These are phyloP conservation scores for Siderastrea radians DNA, from an alignment of 92 coral and sea anemone species.

Conservation along the genomic window DNA sequence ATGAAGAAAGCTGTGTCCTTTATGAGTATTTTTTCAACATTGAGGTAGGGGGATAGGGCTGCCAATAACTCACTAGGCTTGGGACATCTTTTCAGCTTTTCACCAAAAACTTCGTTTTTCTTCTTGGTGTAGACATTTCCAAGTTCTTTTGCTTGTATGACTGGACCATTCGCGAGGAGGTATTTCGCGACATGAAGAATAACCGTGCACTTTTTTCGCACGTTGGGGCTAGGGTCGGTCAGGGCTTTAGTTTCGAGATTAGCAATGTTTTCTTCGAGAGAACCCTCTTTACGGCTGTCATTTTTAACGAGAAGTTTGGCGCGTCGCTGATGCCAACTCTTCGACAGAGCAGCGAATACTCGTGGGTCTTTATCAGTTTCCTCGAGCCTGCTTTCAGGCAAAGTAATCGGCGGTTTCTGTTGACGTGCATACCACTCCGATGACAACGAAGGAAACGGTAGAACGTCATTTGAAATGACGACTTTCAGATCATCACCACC, in stretches of 20 bases:
- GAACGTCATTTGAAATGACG: too few relatives aligned
- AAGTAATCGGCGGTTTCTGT: too few relatives aligned
- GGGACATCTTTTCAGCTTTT: background rate
- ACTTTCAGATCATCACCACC: background rate
- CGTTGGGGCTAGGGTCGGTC: background rate
- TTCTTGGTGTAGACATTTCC: background rate
- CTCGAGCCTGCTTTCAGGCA: too few relatives aligned
- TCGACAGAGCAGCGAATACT: background rate
- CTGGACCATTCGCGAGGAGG: background rate
- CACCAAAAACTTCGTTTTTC: background rate
- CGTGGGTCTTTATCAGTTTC: too few relatives aligned
- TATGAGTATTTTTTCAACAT: conserved; percentile 23
- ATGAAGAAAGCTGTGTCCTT: conserved; percentile 31
- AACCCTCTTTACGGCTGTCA: background rate
- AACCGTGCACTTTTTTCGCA: background rate
- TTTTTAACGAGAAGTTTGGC: background rate
- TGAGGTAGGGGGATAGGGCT: background rate
- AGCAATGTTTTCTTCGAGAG: background rate
- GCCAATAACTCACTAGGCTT: background rate
- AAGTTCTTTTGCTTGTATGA: background rate
- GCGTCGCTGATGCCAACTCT: conserved; percentile 3
- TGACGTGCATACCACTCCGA: conserved; percentile 2
- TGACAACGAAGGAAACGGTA: conserved; percentile 2
- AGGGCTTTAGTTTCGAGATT: background rate
- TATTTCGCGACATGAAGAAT: background rate